Evolutionary conservation across 2,113 vertebrate genomes (phyloP).

Genomic region (Phainopepla nitens): DNA sequence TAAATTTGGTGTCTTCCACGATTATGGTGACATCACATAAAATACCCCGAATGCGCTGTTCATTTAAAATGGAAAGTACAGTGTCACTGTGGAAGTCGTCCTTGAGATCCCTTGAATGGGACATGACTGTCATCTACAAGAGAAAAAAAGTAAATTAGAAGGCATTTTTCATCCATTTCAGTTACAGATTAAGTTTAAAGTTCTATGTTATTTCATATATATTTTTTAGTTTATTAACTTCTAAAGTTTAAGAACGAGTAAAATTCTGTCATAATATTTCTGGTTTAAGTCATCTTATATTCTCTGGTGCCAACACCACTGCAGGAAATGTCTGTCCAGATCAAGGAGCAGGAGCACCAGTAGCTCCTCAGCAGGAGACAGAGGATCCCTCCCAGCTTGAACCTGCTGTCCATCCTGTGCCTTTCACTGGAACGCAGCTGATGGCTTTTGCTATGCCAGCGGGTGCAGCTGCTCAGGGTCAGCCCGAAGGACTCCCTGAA

Average conservation of each 20-base stretch:
- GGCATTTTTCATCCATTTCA: background rate
- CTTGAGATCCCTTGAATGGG: constrained; percentile 85
- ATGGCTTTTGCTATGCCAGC: background rate
- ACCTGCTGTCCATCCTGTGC: background rate
- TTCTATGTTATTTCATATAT: background rate
- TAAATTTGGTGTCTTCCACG: constrained; percentile 97
- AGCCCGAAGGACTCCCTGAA: background rate
- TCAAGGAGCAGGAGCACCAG: background rate
- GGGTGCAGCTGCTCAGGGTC: background rate
- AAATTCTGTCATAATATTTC: background rate
- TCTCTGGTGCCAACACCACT: background rate
- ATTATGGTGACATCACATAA: constrained; percentile 97
- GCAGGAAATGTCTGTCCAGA: background rate
- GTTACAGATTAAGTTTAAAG: background rate
- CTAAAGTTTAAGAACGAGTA: background rate
- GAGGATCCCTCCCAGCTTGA: background rate
- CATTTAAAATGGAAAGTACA: constrained; percentile 90
- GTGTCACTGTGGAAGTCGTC: constrained; percentile 87
- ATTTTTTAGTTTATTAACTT: background rate
- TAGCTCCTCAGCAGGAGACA: background rate
- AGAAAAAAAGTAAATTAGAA: background rate
- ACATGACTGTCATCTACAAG: constrained; percentile 90
- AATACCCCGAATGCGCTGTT: constrained; percentile 91
- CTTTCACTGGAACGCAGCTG: background rate
- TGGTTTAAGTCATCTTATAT: background rate